Evolutionary conservation across 2,888 invertebrate genomes (phyloP), one percentile per base, ranked within the genome.

Genomic region (Mallateleia sp.): DNA sequence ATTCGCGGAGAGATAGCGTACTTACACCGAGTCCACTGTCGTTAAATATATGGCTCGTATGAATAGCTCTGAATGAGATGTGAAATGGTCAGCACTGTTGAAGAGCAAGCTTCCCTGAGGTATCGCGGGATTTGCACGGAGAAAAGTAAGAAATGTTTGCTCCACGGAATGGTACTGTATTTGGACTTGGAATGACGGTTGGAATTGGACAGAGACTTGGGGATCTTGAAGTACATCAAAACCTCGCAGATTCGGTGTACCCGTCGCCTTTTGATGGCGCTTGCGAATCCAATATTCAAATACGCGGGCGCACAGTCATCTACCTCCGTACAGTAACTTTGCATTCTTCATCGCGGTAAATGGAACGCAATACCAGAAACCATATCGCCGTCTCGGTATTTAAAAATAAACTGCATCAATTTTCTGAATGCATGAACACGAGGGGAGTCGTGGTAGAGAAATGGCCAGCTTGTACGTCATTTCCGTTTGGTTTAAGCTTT

Each of bases 131-230:
- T 91, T 91, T 92, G 91, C 92, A 92, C 92, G 92, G 89, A 89
- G 90, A 90, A 92, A 94, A 92, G 93, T 93, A 87, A 85, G 93
- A 93, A 92, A 94, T 95, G 95, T 95, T 95, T 95, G 94, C 95
- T 91, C 89, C 93, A 88, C 90, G 91, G 93, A 94, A 94, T 94
- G 93, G 93, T 92, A 94, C 93, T 92, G 93, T 94, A 93, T 95
- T 94, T 95, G 93, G 92, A 93, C 95, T 94, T 94, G 93, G 94
- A 95, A 94, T 94, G 94, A 94, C 94, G 93, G 93, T 90, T 92
- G 90, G 92, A 94, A 94, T 95, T 94, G 93, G 92, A 93, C 92
- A 93, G 92, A 84, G 82, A 74, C 82, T 79, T 42, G 78, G 82
- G 82, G 69, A 62, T 47, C n/a, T 2, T 77, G 34, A 64, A 85